Conservation (phyloP, 1,140 invertebrate genomes). For the Nephotettix cincticeps region DNA sequence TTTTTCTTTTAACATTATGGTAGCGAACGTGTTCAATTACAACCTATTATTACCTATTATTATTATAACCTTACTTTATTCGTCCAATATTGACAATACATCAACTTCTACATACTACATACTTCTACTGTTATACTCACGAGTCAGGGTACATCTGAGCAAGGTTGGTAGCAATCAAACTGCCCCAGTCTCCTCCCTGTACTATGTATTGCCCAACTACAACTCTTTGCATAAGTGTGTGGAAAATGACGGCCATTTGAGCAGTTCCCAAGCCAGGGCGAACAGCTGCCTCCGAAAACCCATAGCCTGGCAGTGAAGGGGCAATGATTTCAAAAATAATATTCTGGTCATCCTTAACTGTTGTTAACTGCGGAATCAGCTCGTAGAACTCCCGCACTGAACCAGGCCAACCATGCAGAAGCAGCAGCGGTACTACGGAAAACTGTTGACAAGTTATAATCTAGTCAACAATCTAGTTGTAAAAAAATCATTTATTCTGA, state of each 20-base stretch:
- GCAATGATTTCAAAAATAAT: slow-evolving; percentile 78
- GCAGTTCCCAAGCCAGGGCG: slow-evolving; percentile 60
- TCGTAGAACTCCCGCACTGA: slow-evolving; percentile 84
- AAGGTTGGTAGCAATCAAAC: slow-evolving; percentile 58
- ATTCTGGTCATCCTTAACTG: slow-evolving; percentile 54
- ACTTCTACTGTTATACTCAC: no score
- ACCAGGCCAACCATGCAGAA: slow-evolving; percentile 91
- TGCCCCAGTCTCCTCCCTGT: slow-evolving; percentile 87
- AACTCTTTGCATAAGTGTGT: slow-evolving; percentile 79
- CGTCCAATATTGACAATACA: no score
- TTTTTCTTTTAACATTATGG: no score
- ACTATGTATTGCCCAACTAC: slow-evolving; percentile 74
- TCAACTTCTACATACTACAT: no score
- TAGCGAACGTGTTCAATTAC: no score
- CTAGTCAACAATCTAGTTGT: no score
- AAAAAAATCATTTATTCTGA: no score
- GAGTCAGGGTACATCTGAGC: slow-evolving; percentile 61
- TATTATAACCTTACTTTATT: no score
- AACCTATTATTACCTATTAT: no score
- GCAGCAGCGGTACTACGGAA: slow-evolving; percentile 58
- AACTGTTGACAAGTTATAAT: no score
- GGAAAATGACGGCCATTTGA: slow-evolving; percentile 70
- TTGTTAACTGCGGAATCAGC: slow-evolving; percentile 68
- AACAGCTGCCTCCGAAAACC: slow-evolving; percentile 69
- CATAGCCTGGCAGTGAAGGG: slow-evolving; percentile 82